These are phyloP conservation scores for Turdus rufiventris DNA, from an alignment of 2,113 vertebrate genomes.

Conservation along the genomic window DNA sequence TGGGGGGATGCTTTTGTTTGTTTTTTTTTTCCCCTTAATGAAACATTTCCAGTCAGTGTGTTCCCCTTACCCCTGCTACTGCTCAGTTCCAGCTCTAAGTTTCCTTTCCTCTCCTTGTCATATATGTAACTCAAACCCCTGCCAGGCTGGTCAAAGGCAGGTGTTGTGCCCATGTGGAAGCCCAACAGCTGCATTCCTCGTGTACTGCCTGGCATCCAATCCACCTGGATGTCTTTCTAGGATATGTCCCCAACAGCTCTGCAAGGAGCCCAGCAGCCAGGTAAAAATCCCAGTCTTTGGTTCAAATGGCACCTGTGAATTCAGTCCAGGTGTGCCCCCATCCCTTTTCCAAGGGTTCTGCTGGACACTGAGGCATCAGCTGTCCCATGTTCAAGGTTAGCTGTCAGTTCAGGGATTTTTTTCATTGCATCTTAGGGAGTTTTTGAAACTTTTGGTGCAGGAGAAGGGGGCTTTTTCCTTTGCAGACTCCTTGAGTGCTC, in stretches of 20 bases:
- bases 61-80: fast-evolving
- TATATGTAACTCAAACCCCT: background rate
- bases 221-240: background rate
- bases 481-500: background rate
- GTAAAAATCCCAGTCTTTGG: background rate
- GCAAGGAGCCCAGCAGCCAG: background rate
- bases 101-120: background rate
- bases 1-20: fast-evolving
- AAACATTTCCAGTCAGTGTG: background rate
- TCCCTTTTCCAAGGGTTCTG: background rate
- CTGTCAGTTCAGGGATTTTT: background rate
- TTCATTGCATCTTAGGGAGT: background rate
- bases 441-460: background rate
- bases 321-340: background rate
- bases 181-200: background rate
- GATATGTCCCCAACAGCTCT: background rate
- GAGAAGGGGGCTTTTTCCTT: background rate
- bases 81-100: background rate
- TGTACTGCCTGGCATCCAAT: background rate
- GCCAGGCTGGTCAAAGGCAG: background rate
- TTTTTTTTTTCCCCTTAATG: background rate
- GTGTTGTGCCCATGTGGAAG: background rate
- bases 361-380: fast-evolving
- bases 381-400: background rate
- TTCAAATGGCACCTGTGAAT: background rate